Percentiles rank a stretch among this genome's conserved stretches.
phyloP scores from a whole-genome alignment of 2,888 invertebrate species.

The Agonopterix alstromeriana region DNA sequence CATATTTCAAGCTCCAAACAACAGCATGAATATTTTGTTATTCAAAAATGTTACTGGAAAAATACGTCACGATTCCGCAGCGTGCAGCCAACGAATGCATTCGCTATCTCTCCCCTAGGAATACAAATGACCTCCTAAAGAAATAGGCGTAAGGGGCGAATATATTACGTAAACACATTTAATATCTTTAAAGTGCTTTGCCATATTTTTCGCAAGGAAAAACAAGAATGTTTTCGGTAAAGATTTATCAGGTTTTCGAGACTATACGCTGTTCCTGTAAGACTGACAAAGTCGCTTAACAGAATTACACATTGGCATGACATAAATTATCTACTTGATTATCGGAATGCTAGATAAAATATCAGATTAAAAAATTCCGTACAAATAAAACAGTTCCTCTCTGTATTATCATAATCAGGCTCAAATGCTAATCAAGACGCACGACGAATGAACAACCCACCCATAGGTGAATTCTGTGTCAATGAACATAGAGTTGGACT shows the following conservation, averaged over 20 bases:
- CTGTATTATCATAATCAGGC: too few relatives aligned
- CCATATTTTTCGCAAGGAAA: not conserved
- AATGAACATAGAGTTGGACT: too few relatives aligned
- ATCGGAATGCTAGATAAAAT: too few relatives aligned
- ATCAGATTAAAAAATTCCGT: too few relatives aligned
- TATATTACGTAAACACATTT: conserved; percentile 41
- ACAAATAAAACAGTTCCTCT: too few relatives aligned
- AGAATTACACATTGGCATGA: too few relatives aligned
- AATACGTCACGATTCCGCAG: conserved; percentile 11
- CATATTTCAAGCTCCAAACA: conserved; percentile 5
- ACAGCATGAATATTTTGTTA: conserved; percentile 12
- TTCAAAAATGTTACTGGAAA: conserved; percentile 31
- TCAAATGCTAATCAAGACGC: too few relatives aligned
- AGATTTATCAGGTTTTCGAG: not conserved
- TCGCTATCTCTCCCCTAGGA: conserved; percentile 41
- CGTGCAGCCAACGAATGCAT: conserved; percentile 42
- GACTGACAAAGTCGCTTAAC: too few relatives aligned
- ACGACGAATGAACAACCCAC: too few relatives aligned
- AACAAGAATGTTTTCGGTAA: not conserved
- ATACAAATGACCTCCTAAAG: conserved; percentile 49
- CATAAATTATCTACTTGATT: too few relatives aligned
- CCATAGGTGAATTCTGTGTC: too few relatives aligned
- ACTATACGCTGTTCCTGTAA: not conserved
- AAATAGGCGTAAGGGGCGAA: conserved; percentile 40
- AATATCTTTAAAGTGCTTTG: conserved; percentile 34